These are phyloP conservation scores for Halictus quadricinctus DNA, from an alignment of 2,888 invertebrate genomes.

Conservation along the genomic window DNA sequence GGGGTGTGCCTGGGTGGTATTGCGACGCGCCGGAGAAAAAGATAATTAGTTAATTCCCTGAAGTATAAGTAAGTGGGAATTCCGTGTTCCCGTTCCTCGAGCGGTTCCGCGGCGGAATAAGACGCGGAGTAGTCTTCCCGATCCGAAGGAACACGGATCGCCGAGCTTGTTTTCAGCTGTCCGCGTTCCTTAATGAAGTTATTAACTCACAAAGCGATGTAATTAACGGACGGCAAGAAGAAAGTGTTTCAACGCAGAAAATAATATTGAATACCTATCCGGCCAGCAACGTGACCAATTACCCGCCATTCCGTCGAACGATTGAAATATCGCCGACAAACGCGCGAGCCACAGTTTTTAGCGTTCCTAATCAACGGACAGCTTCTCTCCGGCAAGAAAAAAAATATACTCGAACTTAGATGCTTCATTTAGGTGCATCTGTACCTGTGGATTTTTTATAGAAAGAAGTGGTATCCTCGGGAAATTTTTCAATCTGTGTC, in stretches of 20 bases:
- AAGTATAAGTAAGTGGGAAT: conserved; percentile 70
- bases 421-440: no score
- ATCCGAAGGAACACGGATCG: conserved; percentile 7
- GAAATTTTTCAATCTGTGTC: no score
- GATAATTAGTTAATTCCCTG: conserved; percentile 73
- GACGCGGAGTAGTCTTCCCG: neutral
- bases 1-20: neutral
- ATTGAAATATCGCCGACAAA: neutral
- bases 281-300: neutral
- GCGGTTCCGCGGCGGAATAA: neutral
- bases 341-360: neutral
- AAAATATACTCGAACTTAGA: neutral
- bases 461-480: no score
- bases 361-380: neutral
- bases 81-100: conserved; percentile 28
- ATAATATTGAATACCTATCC: neutral
- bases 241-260: neutral
- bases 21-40: conserved; percentile 50
- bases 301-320: neutral
- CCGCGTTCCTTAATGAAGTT: conserved; percentile 1
- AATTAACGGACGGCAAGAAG: neutral
- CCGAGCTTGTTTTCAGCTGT: neutral
- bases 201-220: conserved; percentile 6
- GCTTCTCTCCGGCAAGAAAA: neutral
- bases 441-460: no score